Percentiles rank a stretch among this genome's conserved stretches.
phyloP scores from a whole-genome alignment of 2,797 vertebrate species.

The Alectoris magna region DNA sequence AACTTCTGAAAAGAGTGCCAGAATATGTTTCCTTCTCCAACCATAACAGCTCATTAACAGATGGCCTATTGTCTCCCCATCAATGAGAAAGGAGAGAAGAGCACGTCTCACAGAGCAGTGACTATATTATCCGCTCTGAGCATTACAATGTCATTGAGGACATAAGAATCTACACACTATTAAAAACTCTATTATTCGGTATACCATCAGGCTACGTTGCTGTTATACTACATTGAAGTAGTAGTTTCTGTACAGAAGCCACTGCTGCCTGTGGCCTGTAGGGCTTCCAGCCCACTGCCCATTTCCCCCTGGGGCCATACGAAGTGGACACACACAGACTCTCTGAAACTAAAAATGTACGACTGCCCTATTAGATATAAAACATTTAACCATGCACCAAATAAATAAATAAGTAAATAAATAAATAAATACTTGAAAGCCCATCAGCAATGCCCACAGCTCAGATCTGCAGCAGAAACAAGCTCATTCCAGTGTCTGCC shows the following conservation, averaged over 20 bases:
- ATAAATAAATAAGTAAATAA: not conserved
- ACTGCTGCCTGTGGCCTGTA: not conserved
- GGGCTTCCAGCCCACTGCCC: not conserved
- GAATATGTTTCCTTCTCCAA: not conserved
- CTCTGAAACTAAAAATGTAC: not conserved
- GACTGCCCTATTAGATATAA: rapidly evolving
- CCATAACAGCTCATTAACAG: not conserved
- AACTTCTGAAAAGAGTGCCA: not conserved
- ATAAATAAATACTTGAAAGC: not conserved
- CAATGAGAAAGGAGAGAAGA: not conserved
- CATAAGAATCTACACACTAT: not conserved
- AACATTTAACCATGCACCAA: not conserved
- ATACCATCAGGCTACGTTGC: not conserved
- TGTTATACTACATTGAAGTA: not conserved
- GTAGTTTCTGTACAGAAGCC: not conserved
- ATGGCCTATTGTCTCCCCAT: not conserved
- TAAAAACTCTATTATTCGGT: not conserved
- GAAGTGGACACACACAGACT: rapidly evolving
- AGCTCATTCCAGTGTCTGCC: not conserved
- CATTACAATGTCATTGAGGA: not conserved
- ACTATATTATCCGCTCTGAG: not conserved
- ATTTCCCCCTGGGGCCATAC: rapidly evolving
- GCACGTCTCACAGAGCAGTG: not conserved
- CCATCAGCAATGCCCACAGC: not conserved
- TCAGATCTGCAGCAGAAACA: not conserved